phyloP scores from a whole-genome alignment of 2,797 vertebrate genomes.

The Arrhamphus sclerolepis region DNA sequence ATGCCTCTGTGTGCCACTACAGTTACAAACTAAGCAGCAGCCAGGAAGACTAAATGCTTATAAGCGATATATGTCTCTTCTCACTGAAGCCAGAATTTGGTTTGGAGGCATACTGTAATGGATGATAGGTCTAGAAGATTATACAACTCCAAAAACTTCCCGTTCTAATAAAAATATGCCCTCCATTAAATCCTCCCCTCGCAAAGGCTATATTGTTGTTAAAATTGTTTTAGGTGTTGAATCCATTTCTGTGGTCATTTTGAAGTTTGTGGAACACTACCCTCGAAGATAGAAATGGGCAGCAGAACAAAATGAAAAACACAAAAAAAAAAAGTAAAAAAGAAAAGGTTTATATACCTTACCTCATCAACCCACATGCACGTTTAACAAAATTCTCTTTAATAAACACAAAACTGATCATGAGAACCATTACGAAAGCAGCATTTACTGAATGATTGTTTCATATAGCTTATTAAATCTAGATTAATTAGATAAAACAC shows the following conservation, averaged over 20 bases:
- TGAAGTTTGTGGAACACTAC: slow-evolving; percentile 1
- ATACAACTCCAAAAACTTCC: slow-evolving; percentile 10
- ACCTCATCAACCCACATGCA: not conserved
- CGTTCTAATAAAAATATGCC: slow-evolving; percentile 18
- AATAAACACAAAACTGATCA: not conserved
- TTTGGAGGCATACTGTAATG: slow-evolving; percentile 7
- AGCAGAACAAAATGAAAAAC: not conserved
- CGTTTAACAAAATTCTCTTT: not conserved
- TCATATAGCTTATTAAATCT: too few relatives aligned
- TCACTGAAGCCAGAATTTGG: slow-evolving; percentile 9
- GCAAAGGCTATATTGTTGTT: slow-evolving; percentile 15
- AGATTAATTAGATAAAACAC: too few relatives aligned
- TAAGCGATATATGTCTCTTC: slow-evolving; percentile 24
- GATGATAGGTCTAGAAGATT: slow-evolving; percentile 6
- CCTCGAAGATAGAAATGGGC: not conserved
- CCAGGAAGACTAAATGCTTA: slow-evolving; percentile 7
- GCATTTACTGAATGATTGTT: not conserved
- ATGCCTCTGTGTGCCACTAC: slow-evolving; percentile 12
- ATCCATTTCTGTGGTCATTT: slow-evolving; percentile 7
- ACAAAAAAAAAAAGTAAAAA: not conserved
- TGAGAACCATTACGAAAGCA: not conserved
- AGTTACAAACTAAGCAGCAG: slow-evolving; percentile 16
- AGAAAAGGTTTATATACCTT: not conserved
- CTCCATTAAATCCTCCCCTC: slow-evolving; percentile 4
- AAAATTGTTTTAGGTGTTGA: slow-evolving; percentile 7